Evolutionary conservation across 2,888 invertebrate genomes (phyloP).

Genomic region (Phortica magna): DNA sequence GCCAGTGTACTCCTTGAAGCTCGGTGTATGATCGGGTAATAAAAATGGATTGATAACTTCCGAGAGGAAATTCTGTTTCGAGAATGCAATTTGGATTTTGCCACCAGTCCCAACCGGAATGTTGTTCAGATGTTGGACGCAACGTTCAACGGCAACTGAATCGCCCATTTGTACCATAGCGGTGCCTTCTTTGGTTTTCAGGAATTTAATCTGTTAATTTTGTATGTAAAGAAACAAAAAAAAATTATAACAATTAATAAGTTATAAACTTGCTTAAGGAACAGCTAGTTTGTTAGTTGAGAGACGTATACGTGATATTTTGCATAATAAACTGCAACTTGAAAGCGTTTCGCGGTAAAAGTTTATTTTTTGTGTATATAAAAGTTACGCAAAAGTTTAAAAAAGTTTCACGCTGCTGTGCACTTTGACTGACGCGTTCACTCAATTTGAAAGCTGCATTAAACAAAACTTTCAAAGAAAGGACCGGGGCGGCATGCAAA

Average conservation of each 20-base stretch:
- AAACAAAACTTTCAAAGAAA: constrained; percentile 11
- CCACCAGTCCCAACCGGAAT: constrained; percentile 88
- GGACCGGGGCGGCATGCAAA: too few relatives aligned
- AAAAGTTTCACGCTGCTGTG: not conserved
- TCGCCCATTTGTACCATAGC: constrained; percentile 99
- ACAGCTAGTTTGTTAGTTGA: constrained; percentile 4
- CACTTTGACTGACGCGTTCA: not conserved
- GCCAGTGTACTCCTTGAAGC: constrained; percentile 98
- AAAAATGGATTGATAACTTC: constrained; percentile 98
- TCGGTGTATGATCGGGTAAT: constrained; percentile 95
- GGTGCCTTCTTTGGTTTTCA: constrained; percentile 98
- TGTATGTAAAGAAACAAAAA: not conserved
- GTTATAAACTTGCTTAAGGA: not conserved
- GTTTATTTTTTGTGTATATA: too few relatives aligned
- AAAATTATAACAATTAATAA: constrained; percentile 17
- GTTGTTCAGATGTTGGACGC: constrained; percentile 96
- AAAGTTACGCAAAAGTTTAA: too few relatives aligned
- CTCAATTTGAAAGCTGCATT: not conserved
- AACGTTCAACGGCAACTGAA: constrained; percentile 94
- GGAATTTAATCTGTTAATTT: constrained; percentile 87
- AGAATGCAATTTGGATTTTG: constrained; percentile 85
- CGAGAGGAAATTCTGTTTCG: constrained; percentile 95
- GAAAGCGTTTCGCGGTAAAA: not conserved
- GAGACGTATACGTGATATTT: constrained; percentile 1
- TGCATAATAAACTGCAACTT: not conserved